A percentile compares a stretch with the other conserved stretches of the same genome.
phyloP scores from a whole-genome alignment of 2,888 invertebrate species.

The Lymantria monacha region DNA sequence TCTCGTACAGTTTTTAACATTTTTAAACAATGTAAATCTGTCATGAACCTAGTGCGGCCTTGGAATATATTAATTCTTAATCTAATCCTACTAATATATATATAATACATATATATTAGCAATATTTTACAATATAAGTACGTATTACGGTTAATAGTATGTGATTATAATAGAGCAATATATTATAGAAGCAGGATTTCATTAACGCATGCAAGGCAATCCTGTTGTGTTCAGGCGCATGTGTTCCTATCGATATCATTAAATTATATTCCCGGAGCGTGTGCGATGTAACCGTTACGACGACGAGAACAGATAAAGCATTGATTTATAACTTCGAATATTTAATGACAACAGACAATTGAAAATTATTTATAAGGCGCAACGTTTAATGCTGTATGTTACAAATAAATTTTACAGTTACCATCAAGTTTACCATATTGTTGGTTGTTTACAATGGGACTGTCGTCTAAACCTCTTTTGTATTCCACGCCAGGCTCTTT shows the following conservation, averaged over 20 bases:
- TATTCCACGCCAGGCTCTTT: constrained; percentile 56
- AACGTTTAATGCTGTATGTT: constrained; percentile 59
- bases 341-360: constrained; percentile 78
- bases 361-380: constrained; percentile 76
- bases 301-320: constrained; percentile 68
- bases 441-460: constrained; percentile 56
- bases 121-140: background rate
- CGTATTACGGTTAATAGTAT: background rate
- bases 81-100: no score
- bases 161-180: background rate
- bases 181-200: constrained; percentile 20
- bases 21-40: no score
- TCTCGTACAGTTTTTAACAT: no score
- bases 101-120: no score
- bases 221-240: constrained; percentile 42
- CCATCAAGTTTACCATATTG: constrained; percentile 66
- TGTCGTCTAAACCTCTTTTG: constrained; percentile 55
- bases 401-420: constrained; percentile 74
- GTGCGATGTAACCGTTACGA: constrained; percentile 67
- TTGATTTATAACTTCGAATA: constrained; percentile 78
- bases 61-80: no score
- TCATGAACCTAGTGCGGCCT: no score
- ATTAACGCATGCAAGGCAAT: constrained; percentile 26
- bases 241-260: constrained; percentile 64
- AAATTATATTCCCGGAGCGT: constrained; percentile 68